Evolutionary conservation across 1,140 invertebrate species (phyloP).

Genomic region (Papilio dardanus): DNA sequence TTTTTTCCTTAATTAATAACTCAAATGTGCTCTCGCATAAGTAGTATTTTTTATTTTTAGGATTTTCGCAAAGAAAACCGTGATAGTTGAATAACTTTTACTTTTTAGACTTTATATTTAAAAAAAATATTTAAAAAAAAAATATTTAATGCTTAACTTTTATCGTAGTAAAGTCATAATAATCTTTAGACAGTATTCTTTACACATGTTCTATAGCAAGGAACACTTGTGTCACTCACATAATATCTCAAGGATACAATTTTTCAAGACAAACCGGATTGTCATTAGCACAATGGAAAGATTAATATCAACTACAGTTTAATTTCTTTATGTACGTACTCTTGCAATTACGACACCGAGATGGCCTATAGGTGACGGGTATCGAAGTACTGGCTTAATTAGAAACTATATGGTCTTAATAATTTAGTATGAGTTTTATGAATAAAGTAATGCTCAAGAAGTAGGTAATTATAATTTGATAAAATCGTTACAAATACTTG

Average conservation of each 20-base stretch:
- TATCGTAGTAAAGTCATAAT: neutral
- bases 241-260: slow-evolving; percentile 9
- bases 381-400: neutral
- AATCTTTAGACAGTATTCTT: neutral
- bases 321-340: neutral
- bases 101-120: no score
- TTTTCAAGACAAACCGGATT: slow-evolving; percentile 20
- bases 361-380: neutral
- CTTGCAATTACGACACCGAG: neutral
- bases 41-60: no score
- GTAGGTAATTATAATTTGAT: no score
- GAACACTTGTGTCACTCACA: neutral
- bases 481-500: no score
- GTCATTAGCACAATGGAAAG: slow-evolving; percentile 7
- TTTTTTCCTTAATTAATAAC: no score
- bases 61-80: no score
- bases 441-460: no score
- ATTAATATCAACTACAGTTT: slow-evolving; percentile 3
- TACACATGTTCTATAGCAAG: neutral
- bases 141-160: neutral
- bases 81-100: no score
- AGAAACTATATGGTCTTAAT: no score
- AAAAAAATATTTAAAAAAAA: neutral
- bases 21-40: no score
- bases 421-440: no score